Conservation (phyloP, 2,797 vertebrate genomes). For the Pitangus sulphuratus region DNA sequence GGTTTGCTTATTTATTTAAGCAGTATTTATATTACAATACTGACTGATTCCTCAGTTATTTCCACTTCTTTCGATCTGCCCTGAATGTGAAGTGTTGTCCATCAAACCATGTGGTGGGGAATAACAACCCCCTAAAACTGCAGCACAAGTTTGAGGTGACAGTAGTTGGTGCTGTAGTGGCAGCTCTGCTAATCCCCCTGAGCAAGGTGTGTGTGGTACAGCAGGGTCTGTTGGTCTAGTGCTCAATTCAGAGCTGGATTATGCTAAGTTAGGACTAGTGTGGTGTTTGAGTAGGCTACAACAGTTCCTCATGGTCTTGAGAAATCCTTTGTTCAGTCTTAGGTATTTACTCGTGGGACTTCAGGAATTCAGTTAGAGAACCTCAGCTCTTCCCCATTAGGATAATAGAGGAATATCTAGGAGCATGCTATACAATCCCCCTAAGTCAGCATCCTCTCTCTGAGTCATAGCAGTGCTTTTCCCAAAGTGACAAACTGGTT, state of each 20-base stretch:
- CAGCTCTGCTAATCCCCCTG: not conserved
- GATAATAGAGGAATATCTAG: not conserved
- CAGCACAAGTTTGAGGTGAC: not conserved
- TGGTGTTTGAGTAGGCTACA: not conserved
- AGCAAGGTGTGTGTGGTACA: not conserved
- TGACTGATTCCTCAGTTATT: not conserved
- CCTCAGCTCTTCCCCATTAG: not conserved
- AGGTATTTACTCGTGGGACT: not conserved
- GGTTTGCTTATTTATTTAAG: not conserved
- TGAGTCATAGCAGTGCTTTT: not conserved
- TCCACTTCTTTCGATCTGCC: not conserved
- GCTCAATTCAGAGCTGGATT: not conserved
- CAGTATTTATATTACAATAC: not conserved
- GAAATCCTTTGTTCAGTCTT: not conserved
- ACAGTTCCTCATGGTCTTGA: not conserved
- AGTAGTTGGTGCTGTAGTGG: not conserved
- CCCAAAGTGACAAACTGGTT: not conserved
- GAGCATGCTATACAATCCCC: not conserved
- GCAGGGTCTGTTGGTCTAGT: not conserved
- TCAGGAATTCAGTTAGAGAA: not conserved
- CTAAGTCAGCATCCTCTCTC: not conserved
- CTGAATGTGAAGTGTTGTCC: not conserved
- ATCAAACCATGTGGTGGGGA: not conserved
- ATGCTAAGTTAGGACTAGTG: not conserved
- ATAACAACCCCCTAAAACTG: not conserved